Evolutionary conservation across 1,140 invertebrate genomes (phyloP).

Genomic region (Carposina sasakii): DNA sequence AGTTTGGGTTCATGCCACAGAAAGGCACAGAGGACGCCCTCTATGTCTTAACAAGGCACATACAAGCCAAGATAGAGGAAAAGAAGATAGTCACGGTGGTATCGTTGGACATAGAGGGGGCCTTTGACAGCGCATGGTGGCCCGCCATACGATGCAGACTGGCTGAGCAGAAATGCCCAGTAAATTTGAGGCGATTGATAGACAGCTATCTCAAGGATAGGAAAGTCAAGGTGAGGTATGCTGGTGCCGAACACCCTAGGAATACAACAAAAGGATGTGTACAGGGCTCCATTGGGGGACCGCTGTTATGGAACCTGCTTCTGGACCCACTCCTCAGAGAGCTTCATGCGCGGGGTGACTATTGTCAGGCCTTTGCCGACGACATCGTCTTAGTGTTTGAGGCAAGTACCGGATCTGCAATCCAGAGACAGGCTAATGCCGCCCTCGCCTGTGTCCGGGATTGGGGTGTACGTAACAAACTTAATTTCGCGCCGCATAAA

Average conservation of each 20-base stretch:
- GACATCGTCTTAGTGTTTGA: too few relatives aligned
- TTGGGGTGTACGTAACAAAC: background rate
- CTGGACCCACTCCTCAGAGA: too few relatives aligned
- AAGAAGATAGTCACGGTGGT: conserved; percentile 8
- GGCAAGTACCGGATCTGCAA: background rate
- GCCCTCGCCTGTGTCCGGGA: background rate
- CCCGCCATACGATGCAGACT: too few relatives aligned
- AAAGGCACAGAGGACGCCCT: conserved; percentile 21
- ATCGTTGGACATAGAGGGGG: conserved; percentile 21
- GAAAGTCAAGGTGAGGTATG: conserved; percentile 12
- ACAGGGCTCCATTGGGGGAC: too few relatives aligned
- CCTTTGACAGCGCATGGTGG: too few relatives aligned
- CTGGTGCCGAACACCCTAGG: conserved; percentile 3
- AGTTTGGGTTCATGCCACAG: conserved; percentile 21
- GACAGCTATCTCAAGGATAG: conserved; percentile 15
- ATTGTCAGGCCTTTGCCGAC: background rate
- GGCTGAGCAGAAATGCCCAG: conserved; percentile 17
- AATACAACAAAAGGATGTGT: conserved; percentile 4
- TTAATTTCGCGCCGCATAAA: conserved; percentile 3
- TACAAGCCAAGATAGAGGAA: background rate
- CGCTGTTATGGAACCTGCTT: too few relatives aligned
- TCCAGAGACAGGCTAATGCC: background rate
- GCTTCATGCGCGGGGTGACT: too few relatives aligned
- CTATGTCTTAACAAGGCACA: conserved; percentile 10
- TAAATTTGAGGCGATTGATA: conserved; percentile 2